Percentiles rank a stretch among this genome's conserved stretches.
Evolutionary conservation across 2,888 invertebrate genomes (phyloP).

Genomic region (Falcaria lacertinaria): DNA sequence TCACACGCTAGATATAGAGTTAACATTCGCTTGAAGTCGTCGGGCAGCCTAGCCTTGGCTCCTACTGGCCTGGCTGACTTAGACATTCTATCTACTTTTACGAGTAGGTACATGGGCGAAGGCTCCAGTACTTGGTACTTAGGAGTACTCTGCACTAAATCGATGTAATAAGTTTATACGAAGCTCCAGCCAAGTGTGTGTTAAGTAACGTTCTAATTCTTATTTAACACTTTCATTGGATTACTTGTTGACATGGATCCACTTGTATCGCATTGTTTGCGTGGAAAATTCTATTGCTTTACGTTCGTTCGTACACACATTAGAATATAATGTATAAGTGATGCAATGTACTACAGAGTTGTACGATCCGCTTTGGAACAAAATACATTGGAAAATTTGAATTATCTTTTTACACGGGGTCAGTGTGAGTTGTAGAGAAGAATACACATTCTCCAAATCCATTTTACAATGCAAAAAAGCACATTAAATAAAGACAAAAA

Average conservation of each 20-base stretch:
- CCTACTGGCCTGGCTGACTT: constrained; percentile 78
- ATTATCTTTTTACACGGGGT: no score
- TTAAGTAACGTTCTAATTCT: constrained; percentile 56
- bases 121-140: constrained; percentile 64
- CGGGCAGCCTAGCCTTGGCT: constrained; percentile 75
- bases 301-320: no score
- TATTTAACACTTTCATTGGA: constrained; percentile 49
- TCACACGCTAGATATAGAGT: constrained; percentile 33
- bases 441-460: no score
- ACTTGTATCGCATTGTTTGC: constrained; percentile 5
- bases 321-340: background rate
- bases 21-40: constrained; percentile 29
- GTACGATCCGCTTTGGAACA: no score
- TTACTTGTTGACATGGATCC: constrained; percentile 20
- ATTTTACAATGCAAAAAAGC: no score
- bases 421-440: no score
- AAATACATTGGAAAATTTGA: no score
- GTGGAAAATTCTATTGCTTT: constrained; percentile 5
- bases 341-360: background rate
- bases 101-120: constrained; percentile 66
- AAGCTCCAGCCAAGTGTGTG: constrained; percentile 28
- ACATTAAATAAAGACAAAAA: no score
- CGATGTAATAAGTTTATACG: constrained; percentile 49
- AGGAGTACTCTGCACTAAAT: constrained; percentile 45
- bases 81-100: constrained; percentile 81